Evolutionary conservation across 1,140 invertebrate species (phyloP).

Genomic region (Micrasema minimum): DNA sequence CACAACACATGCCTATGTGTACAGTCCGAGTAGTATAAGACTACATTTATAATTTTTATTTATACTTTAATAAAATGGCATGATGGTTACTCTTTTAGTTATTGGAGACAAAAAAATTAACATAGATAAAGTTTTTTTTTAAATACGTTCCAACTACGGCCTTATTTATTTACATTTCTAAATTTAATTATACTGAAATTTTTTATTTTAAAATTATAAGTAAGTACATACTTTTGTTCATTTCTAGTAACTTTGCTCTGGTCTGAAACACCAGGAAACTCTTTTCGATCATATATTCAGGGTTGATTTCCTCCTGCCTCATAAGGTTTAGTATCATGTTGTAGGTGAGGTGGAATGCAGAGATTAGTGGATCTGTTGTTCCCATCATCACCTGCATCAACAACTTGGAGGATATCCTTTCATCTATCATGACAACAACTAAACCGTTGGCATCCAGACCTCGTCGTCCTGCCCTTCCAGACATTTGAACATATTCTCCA

Average conservation of each 20-base stretch:
- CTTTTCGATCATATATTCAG: constrained; percentile 98
- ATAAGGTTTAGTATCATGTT: constrained; percentile 97
- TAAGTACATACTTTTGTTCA: constrained; percentile 79
- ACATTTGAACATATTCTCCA: constrained; percentile 99
- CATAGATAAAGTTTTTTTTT: no score
- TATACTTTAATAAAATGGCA: no score
- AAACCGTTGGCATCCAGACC: constrained; percentile 98
- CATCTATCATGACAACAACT: constrained; percentile 98
- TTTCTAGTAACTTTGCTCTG: constrained; percentile 89
- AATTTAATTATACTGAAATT: no score
- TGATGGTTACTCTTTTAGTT: no score
- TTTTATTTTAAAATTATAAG: no score
- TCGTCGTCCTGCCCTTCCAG: constrained; percentile 93
- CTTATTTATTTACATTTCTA: no score
- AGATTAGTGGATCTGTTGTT: constrained; percentile 95
- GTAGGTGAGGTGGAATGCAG: constrained; percentile 98
- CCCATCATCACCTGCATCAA: constrained; percentile 92
- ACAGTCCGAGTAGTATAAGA: no score
- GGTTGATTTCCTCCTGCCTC: constrained; percentile 98
- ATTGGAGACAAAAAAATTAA: no score
- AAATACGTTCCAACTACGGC: no score
- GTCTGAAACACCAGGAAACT: constrained; percentile 99
- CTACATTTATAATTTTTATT: no score
- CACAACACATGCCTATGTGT: no score
- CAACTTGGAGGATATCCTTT: constrained; percentile 89